Evolutionary conservation across 2,797 vertebrate species (phyloP), one percentile per base, ranked within the genome.

Genomic region (Melanotaenia boesemani): DNA sequence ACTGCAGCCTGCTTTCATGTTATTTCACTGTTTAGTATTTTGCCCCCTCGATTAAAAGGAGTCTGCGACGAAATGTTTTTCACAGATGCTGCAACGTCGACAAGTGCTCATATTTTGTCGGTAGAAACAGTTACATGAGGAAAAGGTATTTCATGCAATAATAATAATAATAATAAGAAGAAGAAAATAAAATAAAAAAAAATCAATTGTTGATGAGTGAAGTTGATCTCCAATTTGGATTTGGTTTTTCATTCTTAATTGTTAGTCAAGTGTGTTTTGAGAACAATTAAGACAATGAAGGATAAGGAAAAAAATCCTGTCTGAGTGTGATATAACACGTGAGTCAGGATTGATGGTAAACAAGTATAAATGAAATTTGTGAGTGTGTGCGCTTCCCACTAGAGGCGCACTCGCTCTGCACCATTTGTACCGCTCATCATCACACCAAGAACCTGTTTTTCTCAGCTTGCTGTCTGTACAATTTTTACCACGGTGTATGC

Each of bases 311-410:
- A 1, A 3, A 39, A 46, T 32, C 30, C 46, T 30, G 24, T 70
- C 0, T 67, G 58, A 65, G 28, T 71, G 67, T 68, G 80, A 67
- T 82, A 44, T 73, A 74, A 82, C 91, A 93, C 91, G 86, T 92
- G 92, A 93, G 80, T 57, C 15, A 59, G 75, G 72, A 82, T 55
- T 85, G 81, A 89, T 87, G 91, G 90, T 93, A 94, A 94, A 93
- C 91, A 94, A 91, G 86, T 84, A 59, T 63, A 48, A 83, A 80
- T 54, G 44, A 37, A 32, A 55, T 59, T 64, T 67, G 41, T 50
- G 20, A 2, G 22, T 32, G 55, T 18, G 2, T n/a, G 12, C 63
- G 4, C 61, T 2, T 0, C 0, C 88, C 93, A 66, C 86, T 87
- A 86, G 92, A 77, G 93, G 92, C 91, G 87, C 91, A 22, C 56